Percentiles rank a stretch among this genome's conserved stretches.
phyloP scores from a whole-genome alignment of 2,797 vertebrate genomes.

The Pipistrellus nathusii region DNA sequence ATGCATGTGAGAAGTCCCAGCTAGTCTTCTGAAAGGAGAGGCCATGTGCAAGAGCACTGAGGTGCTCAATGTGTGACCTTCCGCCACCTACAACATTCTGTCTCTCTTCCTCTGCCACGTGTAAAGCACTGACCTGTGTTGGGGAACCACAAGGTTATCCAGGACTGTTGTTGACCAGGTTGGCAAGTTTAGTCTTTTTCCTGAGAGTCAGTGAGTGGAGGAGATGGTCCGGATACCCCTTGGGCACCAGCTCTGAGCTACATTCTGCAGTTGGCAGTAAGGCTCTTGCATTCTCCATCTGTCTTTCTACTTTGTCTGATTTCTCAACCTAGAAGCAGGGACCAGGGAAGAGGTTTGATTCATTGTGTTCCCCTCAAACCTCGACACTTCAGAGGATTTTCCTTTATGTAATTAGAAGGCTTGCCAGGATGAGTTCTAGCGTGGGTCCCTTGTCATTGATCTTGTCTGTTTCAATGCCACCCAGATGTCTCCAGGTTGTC shows the following conservation, averaged over 20 bases:
- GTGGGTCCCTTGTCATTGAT: not conserved
- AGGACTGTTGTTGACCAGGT: not conserved
- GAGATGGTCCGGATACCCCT: not conserved
- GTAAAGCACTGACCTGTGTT: not conserved
- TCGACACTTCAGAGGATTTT: not conserved
- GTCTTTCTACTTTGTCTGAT: not conserved
- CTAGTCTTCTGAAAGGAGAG: not conserved
- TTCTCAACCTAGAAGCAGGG: not conserved
- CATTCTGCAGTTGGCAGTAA: accelerated
- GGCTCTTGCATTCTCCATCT: not conserved
- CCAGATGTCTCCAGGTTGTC: not conserved
- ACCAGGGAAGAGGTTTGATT: not conserved
- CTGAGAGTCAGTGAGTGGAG: not conserved
- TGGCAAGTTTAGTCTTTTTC: not conserved
- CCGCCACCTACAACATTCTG: not conserved
- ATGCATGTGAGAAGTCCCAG: not conserved
- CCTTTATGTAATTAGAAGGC: slow-evolving; percentile 1
- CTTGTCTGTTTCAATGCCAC: not conserved
- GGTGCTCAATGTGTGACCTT: accelerated
- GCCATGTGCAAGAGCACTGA: not conserved
- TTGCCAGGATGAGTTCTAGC: not conserved
- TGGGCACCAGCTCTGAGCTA: not conserved
- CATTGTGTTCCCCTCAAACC: not conserved
- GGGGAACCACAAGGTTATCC: not conserved
- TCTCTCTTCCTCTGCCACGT: not conserved